phyloP scores from a whole-genome alignment of 1,140 invertebrate species.

The Lamellibrachia luymesi region DNA sequence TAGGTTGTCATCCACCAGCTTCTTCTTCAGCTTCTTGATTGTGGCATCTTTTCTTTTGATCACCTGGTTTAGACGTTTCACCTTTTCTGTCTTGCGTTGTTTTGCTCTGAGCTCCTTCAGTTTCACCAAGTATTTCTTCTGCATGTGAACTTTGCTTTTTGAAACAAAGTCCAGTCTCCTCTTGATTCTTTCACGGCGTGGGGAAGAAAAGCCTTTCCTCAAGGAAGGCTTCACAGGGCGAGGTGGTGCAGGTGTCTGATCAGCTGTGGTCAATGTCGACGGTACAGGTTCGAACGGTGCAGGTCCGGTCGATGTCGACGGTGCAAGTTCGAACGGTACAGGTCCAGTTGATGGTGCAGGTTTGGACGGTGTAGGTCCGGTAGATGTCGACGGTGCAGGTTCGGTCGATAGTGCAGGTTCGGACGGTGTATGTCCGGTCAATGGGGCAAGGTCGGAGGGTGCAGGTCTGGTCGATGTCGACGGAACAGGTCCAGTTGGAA shows the following conservation, averaged over 20 bases:
- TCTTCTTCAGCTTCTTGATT: conserved; percentile 2
- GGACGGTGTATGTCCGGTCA: no score
- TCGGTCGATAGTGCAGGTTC: no score
- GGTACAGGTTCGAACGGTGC: no score
- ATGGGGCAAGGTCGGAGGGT: no score
- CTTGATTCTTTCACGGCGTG: conserved; percentile 1
- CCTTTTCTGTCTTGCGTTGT: neutral
- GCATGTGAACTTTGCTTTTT: no score
- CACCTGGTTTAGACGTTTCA: conserved; percentile 7
- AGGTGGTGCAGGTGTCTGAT: neutral
- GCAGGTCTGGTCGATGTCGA: no score
- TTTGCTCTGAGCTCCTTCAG: neutral
- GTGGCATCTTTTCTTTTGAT: conserved; percentile 13
- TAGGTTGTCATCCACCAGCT: conserved; percentile 8
- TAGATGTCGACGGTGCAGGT: no score
- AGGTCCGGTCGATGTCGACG: neutral
- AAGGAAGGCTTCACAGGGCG: conserved; percentile 12
- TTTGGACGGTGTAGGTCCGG: neutral
- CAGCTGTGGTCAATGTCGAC: no score
- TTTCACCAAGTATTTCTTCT: no score
- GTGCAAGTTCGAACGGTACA: neutral
- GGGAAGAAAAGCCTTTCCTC: conserved; percentile 7
- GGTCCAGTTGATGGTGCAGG: neutral
- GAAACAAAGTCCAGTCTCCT: conserved; percentile 13
- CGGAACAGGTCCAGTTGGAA: conserved; percentile 1